Percentiles rank a stretch among this genome's conserved stretches.
Evolutionary conservation across 2,888 invertebrate genomes (phyloP).

Genomic region (Lasioglossum zephyrum): DNA sequence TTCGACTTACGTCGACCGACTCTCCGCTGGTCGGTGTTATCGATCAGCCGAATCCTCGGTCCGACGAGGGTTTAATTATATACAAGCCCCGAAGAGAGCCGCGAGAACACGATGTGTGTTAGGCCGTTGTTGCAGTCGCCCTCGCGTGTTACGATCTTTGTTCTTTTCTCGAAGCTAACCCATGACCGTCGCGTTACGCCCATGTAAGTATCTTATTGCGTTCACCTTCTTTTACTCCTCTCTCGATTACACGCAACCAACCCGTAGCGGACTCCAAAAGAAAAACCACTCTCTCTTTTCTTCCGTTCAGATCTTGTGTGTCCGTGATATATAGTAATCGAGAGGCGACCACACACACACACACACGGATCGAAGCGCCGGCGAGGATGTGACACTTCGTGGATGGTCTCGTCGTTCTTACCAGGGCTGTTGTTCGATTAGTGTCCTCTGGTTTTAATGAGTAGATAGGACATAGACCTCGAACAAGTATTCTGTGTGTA

Average conservation of each 20-base stretch:
- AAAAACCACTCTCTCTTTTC: neutral
- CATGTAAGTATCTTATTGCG: slow-evolving; percentile 29
- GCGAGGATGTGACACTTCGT: slow-evolving; percentile 14
- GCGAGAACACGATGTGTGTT: neutral
- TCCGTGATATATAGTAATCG: slow-evolving; percentile 1
- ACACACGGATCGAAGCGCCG: neutral
- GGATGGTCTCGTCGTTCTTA: neutral
- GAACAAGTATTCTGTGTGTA: slow-evolving; percentile 1
- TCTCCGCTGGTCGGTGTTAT: slow-evolving; percentile 14
- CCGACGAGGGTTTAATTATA: slow-evolving; percentile 16
- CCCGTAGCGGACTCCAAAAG: neutral
- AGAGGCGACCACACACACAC: slow-evolving; percentile 2
- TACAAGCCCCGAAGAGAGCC: neutral
- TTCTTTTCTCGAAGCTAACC: slow-evolving; percentile 22
- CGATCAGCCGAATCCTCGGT: slow-evolving; percentile 25
- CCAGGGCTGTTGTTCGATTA: slow-evolving; percentile 9
- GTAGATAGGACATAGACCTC: neutral
- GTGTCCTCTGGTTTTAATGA: slow-evolving; percentile 3
- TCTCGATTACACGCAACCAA: neutral
- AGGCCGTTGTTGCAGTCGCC: slow-evolving; percentile 5
- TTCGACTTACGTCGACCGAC: slow-evolving; percentile 10
- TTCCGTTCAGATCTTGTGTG: slow-evolving; percentile 3
- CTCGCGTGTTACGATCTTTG: slow-evolving; percentile 15
- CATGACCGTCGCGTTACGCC: neutral
- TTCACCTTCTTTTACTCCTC: neutral